Percentiles rank a stretch among this genome's conserved stretches.
Conservation (phyloP, 2,797 vertebrate genomes). For the Characodon lateralis region DNA sequence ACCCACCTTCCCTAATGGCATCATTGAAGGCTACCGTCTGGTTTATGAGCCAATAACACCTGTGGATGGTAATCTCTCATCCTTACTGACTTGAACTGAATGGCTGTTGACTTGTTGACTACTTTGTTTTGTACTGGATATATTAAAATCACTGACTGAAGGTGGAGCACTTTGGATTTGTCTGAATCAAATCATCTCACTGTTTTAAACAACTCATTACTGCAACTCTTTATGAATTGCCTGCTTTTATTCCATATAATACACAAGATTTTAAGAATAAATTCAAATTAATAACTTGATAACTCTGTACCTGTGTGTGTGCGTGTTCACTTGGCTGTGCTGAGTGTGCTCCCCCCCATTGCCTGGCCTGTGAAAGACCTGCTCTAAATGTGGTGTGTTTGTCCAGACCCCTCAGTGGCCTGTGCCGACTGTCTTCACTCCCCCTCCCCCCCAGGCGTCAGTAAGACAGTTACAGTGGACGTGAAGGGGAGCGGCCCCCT, state of each 20-base stretch:
- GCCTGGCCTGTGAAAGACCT: slow-evolving; percentile 61
- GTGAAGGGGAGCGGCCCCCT: slow-evolving; percentile 91
- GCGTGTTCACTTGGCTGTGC: slow-evolving; percentile 27
- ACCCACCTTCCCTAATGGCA: slow-evolving; percentile 89
- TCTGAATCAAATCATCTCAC: slow-evolving; percentile 35
- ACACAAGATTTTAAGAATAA: slow-evolving; percentile 14
- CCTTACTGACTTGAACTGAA: slow-evolving; percentile 34
- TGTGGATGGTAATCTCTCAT: slow-evolving; percentile 86
- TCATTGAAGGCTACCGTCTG: slow-evolving; percentile 92
- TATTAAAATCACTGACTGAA: not conserved
- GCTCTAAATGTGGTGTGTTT: slow-evolving; percentile 78
- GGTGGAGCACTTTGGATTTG: not conserved
- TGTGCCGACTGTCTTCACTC: slow-evolving; percentile 83
- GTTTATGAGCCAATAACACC: slow-evolving; percentile 93
- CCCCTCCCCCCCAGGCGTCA: slow-evolving; percentile 88
- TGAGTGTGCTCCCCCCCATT: slow-evolving; percentile 37
- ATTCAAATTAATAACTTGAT: slow-evolving; percentile 49
- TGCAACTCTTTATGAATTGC: slow-evolving; percentile 18
- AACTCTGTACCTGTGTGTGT: slow-evolving; percentile 6
- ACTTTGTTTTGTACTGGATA: not conserved
- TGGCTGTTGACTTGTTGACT: slow-evolving; percentile 26
- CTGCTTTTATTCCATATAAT: slow-evolving; percentile 25
- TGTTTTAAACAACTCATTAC: slow-evolving; percentile 34
- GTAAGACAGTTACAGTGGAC: slow-evolving; percentile 97
- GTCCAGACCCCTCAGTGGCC: slow-evolving; percentile 80